Base-by-base conservation (phyloP, 2,888 invertebrate genomes). In the Synergus laeviventris region DNA sequence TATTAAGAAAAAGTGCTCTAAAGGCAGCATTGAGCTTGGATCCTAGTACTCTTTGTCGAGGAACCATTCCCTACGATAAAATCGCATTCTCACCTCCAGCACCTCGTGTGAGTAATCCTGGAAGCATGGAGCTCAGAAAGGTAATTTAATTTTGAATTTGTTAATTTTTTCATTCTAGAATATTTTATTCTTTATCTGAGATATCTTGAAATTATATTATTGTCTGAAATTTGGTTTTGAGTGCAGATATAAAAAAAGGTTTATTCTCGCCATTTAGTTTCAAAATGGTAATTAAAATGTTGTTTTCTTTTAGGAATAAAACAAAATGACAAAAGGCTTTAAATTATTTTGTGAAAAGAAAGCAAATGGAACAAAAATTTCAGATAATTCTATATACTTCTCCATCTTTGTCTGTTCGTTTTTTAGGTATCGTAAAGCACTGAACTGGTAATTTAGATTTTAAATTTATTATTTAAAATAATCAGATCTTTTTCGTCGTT, bases 11-110 rank as follows among this genome's bases (percentile, higher is more conserved):
- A 74, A 90, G 82, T 77, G 87, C 89, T n/a, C 82, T 91, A 54
- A 91, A 91, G 81, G 91, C 90, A 2, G 89, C 91, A 0, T 86
- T 92, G 31, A 91, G 92, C 42, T 84, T 92, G 70, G 92, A 92
- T 79, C 89, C 91, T 0, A 89, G 90, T 62, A 86, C 90, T 0
- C 84, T 91, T 5, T 89, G 88, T 76, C 87, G 88, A 31, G 88
- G 86, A 3, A 86, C 87, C 21, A 89, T 89, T 79, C 89, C 90
- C 0, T 89, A 90, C 76, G 90, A 90, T 60, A 90, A 91, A 78
- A 90, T 90, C 45, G 85, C 87, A 1, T 89, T 90, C 76, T 86
- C 89, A 74, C 85, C 89, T 70, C 88, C 86, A 4, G 85, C 88
- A 0, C 86, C 87, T 14, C 87, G 85, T 24, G 79, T 87, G 7